Percentiles rank a stretch among this genome's conserved stretches.
Evolutionary conservation across 2,113 vertebrate species (phyloP).

Genomic region (Nannobrachium achirus): DNA sequence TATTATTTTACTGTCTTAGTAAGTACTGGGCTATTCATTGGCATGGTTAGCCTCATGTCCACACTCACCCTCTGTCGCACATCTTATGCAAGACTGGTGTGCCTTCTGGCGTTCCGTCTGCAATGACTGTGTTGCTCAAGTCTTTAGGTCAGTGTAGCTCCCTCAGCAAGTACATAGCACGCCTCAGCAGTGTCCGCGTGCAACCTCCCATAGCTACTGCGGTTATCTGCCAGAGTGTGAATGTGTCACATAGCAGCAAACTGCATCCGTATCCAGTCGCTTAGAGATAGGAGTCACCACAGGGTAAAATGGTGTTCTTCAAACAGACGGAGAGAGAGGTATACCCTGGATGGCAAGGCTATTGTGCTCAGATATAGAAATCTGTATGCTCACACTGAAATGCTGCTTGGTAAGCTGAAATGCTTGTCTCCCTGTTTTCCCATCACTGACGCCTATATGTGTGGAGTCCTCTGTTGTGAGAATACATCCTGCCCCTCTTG

Average conservation of each 20-base stretch:
- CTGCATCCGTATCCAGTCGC: constrained; percentile 27
- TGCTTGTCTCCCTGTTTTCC: constrained; percentile 48
- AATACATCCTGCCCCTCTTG: constrained; percentile 48
- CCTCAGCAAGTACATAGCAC: background rate
- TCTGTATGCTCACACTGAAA: constrained; percentile 33
- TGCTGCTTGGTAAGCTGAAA: constrained; percentile 50
- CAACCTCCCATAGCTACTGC: constrained; percentile 20
- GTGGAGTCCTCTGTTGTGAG: constrained; percentile 50
- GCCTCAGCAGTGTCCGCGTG: constrained; percentile 1
- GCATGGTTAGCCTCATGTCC: constrained; percentile 16
- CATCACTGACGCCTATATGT: constrained; percentile 45
- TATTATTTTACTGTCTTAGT: constrained; percentile 2
- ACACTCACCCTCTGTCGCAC: constrained; percentile 23
- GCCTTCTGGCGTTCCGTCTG: constrained; percentile 27
- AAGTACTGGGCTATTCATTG: constrained; percentile 39
- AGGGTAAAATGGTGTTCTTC: constrained; percentile 42
- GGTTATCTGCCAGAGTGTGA: constrained; percentile 31
- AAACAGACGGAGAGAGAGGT: constrained; percentile 26
- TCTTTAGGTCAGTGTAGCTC: constrained; percentile 54
- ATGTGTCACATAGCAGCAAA: constrained; percentile 41
- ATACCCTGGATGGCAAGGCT: constrained; percentile 40
- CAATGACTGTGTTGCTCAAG: constrained; percentile 29
- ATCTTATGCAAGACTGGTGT: constrained; percentile 13
- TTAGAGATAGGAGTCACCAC: constrained; percentile 40
- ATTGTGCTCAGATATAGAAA: constrained; percentile 42